Percentiles rank a stretch among this genome's conserved stretches.
Evolutionary conservation across 2,113 vertebrate species (phyloP).

Genomic region (Seriola aureovittata): DNA sequence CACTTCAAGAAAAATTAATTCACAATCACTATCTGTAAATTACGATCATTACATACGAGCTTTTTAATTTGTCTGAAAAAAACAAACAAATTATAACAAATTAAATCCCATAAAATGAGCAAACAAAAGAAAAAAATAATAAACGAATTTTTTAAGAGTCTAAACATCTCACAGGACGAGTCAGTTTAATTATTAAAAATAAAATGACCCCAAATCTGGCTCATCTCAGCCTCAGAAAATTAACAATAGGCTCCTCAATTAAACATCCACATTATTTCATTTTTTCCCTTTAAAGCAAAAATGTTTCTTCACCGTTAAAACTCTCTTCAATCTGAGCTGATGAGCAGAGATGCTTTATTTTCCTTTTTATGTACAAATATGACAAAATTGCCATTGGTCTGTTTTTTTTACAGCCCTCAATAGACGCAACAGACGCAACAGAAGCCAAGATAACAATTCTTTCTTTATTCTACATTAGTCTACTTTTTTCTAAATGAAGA

Average conservation of each 20-base stretch:
- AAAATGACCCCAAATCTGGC: background rate
- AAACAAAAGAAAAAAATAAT: background rate
- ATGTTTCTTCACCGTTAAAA: background rate
- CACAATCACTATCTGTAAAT: background rate
- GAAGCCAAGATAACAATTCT: background rate
- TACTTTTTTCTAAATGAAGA: background rate
- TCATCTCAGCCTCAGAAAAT: slow-evolving; percentile 5
- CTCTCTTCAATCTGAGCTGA: background rate
- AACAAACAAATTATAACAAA: background rate
- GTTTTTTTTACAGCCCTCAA: background rate
- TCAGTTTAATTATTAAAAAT: slow-evolving; percentile 5
- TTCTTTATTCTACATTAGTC: background rate
- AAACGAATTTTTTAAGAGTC: background rate
- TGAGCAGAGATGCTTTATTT: background rate
- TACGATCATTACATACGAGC: background rate
- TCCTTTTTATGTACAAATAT: slow-evolving; percentile 37
- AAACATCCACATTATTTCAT: background rate
- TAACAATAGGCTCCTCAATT: background rate
- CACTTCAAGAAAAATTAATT: background rate
- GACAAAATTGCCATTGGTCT: slow-evolving; percentile 13
- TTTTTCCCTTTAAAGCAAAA: background rate
- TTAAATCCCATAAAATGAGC: slow-evolving; percentile 8
- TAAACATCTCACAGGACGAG: background rate
- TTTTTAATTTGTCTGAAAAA: slow-evolving; percentile 9
- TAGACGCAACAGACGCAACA: background rate